phyloP scores from a whole-genome alignment of 2,797 vertebrate species.

The Linurgus olivaceus region DNA sequence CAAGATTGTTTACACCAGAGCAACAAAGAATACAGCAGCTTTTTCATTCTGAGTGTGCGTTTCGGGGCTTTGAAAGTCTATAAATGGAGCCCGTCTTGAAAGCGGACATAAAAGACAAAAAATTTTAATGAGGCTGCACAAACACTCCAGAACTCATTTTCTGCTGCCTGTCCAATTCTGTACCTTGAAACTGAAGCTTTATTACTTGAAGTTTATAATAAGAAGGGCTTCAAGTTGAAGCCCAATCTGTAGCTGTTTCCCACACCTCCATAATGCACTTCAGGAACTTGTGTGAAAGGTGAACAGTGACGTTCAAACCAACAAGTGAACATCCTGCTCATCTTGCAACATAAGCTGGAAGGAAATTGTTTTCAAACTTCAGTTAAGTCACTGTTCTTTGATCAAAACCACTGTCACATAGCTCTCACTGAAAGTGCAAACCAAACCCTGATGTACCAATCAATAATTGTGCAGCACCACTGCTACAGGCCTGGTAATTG shows the following conservation, averaged over 20 bases:
- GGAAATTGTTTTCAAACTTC: neutral
- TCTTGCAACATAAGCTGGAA: constrained; percentile 15
- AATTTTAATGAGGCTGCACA: neutral
- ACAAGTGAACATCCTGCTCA: constrained; percentile 6
- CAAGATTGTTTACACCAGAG: neutral
- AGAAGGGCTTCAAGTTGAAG: neutral
- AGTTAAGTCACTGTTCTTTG: neutral
- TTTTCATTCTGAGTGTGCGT: neutral
- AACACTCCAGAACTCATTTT: neutral
- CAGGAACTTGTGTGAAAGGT: neutral
- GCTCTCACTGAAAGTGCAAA: neutral
- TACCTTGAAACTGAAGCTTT: neutral
- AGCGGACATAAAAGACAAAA: neutral
- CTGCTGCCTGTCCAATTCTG: neutral
- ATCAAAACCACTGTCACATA: neutral
- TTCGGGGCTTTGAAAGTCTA: rapidly evolving
- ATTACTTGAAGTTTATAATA: neutral
- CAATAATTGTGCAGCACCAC: too few species aligned
- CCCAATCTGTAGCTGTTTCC: neutral
- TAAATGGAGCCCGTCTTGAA: neutral
- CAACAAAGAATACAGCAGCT: neutral
- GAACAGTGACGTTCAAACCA: neutral
- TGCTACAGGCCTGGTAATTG: neutral
- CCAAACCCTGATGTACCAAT: neutral
- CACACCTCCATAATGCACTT: neutral